A percentile compares a stretch with the other conserved stretches of the same genome.
These are phyloP conservation scores for Proisotoma minuta DNA, from an alignment of 2,888 invertebrate species.

Conservation along the genomic window DNA sequence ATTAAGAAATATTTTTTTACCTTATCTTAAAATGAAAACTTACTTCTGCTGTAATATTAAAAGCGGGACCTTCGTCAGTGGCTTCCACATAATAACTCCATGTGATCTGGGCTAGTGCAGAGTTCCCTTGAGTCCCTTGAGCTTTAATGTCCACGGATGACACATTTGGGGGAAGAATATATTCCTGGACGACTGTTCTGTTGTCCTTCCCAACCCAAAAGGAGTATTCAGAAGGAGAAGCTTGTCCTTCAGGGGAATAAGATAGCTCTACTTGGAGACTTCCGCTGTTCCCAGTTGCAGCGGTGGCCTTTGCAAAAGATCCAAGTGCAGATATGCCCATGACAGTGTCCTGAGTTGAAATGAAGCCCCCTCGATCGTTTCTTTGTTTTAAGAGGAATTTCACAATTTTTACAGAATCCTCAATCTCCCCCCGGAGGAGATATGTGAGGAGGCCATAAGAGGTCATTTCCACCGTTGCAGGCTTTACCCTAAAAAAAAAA, in stretches of 20 bases:
- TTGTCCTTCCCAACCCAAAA: not conserved
- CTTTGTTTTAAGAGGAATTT: constrained; percentile 66
- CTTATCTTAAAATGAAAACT: constrained; percentile 56
- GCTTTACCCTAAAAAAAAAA: constrained; percentile 6
- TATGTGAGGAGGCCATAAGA: constrained; percentile 76
- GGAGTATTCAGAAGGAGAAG: too few relatives aligned
- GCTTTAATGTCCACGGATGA: constrained; percentile 6
- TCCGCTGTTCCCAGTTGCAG: too few relatives aligned
- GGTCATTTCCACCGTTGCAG: constrained; percentile 66
- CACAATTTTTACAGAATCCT: constrained; percentile 59
- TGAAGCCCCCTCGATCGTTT: constrained; percentile 66
- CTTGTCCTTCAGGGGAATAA: too few relatives aligned
- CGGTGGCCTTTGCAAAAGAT: constrained; percentile 13
- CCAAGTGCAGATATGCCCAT: constrained; percentile 32
- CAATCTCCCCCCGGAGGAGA: constrained; percentile 52
- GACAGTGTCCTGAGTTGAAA: constrained; percentile 58
- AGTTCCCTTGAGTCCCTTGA: constrained; percentile 22
- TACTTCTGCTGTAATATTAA: constrained; percentile 26
- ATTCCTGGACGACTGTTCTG: constrained; percentile 7
- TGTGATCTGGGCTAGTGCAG: constrained; percentile 30
- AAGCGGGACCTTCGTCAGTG: constrained; percentile 15
- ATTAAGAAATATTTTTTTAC: constrained; percentile 46
- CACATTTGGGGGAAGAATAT: constrained; percentile 6
- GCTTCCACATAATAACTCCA: constrained; percentile 35
- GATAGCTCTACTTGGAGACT: too few relatives aligned